Evolutionary conservation across 2,113 vertebrate species (phyloP).

Genomic region (Pontoporia blainvillei): DNA sequence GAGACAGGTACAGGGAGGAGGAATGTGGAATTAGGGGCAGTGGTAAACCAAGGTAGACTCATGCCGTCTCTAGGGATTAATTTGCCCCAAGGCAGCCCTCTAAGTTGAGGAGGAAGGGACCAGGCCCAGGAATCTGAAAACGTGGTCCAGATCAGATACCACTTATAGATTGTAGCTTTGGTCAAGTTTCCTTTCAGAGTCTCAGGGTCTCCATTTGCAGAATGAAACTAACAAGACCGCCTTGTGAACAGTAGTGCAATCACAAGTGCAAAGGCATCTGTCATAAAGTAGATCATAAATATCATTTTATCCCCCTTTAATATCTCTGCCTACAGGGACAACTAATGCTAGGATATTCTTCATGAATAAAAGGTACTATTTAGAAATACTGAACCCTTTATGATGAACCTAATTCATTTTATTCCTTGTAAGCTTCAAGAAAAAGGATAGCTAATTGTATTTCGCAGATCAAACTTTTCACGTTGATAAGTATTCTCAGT

Average conservation of each 20-base stretch:
- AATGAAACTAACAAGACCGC: neutral
- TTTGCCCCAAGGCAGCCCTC: neutral
- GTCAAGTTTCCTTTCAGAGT: neutral
- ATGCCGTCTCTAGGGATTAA: neutral
- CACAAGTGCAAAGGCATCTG: neutral
- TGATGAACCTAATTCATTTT: neutral
- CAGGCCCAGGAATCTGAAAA: too few relatives aligned
- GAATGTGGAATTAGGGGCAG: neutral
- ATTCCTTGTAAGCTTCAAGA: neutral
- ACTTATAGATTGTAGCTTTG: neutral
- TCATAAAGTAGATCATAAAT: neutral
- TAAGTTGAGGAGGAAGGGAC: neutral
- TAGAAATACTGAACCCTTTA: neutral
- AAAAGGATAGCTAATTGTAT: neutral
- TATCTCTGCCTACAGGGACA: neutral
- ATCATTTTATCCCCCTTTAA: neutral
- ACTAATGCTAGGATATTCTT: neutral
- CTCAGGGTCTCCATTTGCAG: neutral
- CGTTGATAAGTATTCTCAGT: neutral
- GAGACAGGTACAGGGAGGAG: neutral
- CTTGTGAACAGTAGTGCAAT: neutral
- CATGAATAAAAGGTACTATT: neutral
- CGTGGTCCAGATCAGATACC: neutral
- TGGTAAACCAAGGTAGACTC: neutral
- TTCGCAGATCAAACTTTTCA: neutral